Conservation (phyloP, 2,888 invertebrate genomes). For the Torymus texanus region DNA sequence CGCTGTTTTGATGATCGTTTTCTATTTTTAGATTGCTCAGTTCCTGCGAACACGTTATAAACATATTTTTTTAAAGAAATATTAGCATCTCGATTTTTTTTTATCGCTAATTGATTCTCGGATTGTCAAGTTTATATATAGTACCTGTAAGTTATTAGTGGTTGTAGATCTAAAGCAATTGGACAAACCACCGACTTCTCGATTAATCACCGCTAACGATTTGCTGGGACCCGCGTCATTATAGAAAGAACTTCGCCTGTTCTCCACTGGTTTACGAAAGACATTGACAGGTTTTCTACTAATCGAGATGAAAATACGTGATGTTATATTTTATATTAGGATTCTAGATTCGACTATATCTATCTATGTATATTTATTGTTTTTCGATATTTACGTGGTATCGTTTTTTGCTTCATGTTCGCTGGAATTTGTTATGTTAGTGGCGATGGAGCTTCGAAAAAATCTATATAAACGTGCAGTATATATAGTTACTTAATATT, state of each 20-base stretch:
- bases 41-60: constrained; percentile 8
- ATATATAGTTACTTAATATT: no score
- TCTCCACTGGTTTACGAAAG: background rate
- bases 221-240: background rate
- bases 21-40: background rate
- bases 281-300: constrained; percentile 12
- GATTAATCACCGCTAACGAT: background rate
- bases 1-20: background rate
- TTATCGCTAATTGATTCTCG: background rate
- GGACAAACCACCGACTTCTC: background rate
- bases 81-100: background rate
- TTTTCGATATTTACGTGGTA: no score
- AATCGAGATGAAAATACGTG: constrained; percentile 9
- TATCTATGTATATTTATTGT: no score
- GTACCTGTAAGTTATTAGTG: constrained; percentile 17
- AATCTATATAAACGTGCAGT: no score
- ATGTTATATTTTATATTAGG: no score
- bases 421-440: no score
- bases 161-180: background rate
- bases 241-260: background rate
- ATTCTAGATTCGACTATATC: no score
- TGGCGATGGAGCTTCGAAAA: no score
- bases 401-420: no score
- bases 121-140: background rate
- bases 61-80: background rate